Evolutionary conservation across 1,140 invertebrate species (phyloP), one percentile per base, ranked within the genome.

Genomic region (Euglossa dilemma): DNA sequence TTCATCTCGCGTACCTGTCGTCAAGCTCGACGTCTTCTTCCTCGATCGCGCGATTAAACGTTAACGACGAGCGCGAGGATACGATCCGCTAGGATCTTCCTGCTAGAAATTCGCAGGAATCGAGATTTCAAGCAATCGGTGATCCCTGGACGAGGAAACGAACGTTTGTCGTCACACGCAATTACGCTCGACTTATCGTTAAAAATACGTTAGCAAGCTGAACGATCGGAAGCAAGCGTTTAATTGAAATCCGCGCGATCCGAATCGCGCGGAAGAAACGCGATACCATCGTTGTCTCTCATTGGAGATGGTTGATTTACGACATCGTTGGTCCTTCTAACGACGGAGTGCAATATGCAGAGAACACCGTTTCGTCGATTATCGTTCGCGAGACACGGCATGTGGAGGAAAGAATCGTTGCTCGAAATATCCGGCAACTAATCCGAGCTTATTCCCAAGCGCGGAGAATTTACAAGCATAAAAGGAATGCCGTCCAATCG

Each of bases 191-290:
- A 71, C 36, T 50, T 23, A 56, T 56, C 70, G 36, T 72, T 72
- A 36, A 72, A 72, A 72, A 72, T 54, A 72, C 70, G 52, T 72
- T 72, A 72, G 70, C 23, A 20, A 25, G 8, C 25, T 23, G 28
- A 54, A 52, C 50, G 25, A 56, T 72, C 70, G 25, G 25, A 66
- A 16, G 20, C 14, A 52, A 47, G 7, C 45, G 36, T 50, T 7
- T 72, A 80, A 80, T 80, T 72, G 25, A 20, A 59, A 47, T 14
- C 8, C 16, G 18, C 11, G 20, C 50, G 9, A 76, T 66, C 54
- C 18, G 20, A 28, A 14, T 72, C 70, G 16, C 52, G 52, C n/a
- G 52, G 23, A 54, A 54, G 50, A 64, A 43, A 54, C n/a, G 52
- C 28, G 20, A 18, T 23, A 52, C 52, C 74, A 43, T n/a, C 25